Conservation (phyloP, 2,113 vertebrate species). For the Dromaius novaehollandiae region DNA sequence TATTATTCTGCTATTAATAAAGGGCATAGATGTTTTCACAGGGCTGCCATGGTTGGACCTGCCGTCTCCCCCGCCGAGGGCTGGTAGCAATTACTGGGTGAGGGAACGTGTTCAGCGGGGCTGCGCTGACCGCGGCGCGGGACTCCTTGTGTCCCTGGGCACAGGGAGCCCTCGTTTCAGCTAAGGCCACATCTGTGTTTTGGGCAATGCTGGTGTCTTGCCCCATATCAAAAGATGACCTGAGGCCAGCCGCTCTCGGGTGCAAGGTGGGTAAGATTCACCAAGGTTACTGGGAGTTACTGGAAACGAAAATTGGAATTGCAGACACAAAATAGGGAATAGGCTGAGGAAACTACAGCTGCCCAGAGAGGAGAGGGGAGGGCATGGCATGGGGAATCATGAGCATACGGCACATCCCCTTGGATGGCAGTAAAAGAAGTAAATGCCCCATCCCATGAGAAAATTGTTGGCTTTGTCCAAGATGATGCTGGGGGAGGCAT, state of each 20-base stretch:
- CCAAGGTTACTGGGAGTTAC: neutral
- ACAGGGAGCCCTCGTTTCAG: too few species aligned
- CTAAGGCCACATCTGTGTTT: neutral
- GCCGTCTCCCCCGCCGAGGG: neutral
- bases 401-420: neutral
- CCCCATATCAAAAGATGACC: rapidly evolving
- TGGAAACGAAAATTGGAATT: neutral
- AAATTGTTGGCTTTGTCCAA: neutral
- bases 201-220: neutral
- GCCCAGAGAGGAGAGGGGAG: too few species aligned
- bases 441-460: rapidly evolving
- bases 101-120: neutral
- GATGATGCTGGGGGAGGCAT: rapidly evolving
- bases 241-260: neutral
- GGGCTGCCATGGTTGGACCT: neutral
- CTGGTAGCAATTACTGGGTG: neutral
- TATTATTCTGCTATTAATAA: neutral
- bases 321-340: neutral
- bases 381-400: neutral
- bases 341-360: neutral
- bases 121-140: neutral
- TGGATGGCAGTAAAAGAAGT: neutral
- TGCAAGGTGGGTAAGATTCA: neutral
- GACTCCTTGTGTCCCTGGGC: rapidly evolving
- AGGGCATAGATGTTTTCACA: neutral